Evolutionary conservation across 2,113 vertebrate species (phyloP).

Genomic region (Mastomys coucha): DNA sequence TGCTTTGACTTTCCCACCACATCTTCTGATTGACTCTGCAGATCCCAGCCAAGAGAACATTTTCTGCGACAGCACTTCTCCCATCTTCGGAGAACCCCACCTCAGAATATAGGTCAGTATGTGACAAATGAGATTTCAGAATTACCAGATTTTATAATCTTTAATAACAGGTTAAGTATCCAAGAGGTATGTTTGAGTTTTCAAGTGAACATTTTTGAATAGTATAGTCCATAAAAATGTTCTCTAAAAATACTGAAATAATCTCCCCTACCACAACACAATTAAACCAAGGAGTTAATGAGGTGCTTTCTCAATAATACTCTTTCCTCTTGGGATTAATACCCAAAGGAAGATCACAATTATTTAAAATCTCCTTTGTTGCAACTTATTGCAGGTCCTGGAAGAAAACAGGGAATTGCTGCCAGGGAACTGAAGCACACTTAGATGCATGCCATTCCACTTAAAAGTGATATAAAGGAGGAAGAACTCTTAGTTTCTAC

Average conservation of each 20-base stretch:
- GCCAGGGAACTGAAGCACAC: not conserved
- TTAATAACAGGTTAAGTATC: not conserved
- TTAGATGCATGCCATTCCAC: not conserved
- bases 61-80: not conserved
- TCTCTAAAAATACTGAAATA: not conserved
- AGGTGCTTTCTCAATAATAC: not conserved
- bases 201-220: not conserved
- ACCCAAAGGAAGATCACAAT: conserved; percentile 19
- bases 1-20: not conserved
- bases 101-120: not conserved
- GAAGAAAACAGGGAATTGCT: not conserved
- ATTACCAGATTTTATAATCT: not conserved
- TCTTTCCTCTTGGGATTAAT: not conserved
- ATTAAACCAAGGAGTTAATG: conserved; percentile 33
- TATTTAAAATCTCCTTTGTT: not conserved
- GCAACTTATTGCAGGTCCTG: not conserved
- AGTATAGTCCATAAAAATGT: not conserved
- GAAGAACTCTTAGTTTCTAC: not conserved
- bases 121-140: not conserved
- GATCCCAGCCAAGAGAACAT: not conserved
- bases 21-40: not conserved
- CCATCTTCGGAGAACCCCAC: not conserved
- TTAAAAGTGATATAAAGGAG: not conserved
- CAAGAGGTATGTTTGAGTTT: not conserved
- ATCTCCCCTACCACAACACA: not conserved